Evolutionary conservation across 2,888 invertebrate genomes (phyloP), one percentile per base, ranked within the genome.

Genomic region (Drosophila subsilvestris): DNA sequence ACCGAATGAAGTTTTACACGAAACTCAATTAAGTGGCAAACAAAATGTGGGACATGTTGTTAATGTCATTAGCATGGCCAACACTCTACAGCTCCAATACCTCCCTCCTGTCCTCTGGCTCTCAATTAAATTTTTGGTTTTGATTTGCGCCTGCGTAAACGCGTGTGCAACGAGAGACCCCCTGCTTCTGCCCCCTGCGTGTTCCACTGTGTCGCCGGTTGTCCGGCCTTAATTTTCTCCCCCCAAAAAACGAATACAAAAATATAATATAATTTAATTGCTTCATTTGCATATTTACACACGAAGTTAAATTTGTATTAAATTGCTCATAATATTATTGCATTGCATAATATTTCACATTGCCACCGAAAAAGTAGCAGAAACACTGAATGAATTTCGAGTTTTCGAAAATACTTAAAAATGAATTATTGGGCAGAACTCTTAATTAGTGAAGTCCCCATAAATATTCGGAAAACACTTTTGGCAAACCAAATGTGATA

Each of bases 11-110:
- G 71, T 63, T 37, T 71, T 57, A 45, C 70, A 71, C 56, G 48
- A 57, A 57, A 71, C 58, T 73, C 71, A 80, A 86, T 83, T 80
- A 71, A 71, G 71, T 67, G 72, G 53, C 75, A 32, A 37, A 61
- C 71, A 63, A 72, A 78, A 72, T 84, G 62, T 79, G 80, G 72
- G 67, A 68, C 74, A 70, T 74, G 65, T 69, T 69, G 60, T 65
- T 68, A 79, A 78, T 78, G 61, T 80, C 76, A 82, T 83, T 83
- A 86, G 78, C 86, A 71, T 66, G 27, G 65, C 65, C 25, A 49
- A 37, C 48, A 37, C 29, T 55, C 43, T 18, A 47, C 53, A 25
- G 14, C 9, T 8, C 25, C 48, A n/a, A n/a, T 29, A n/a, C 22
- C 27, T 43, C 29, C 47, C 47, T 12, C 9, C 9, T 20, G 2